A percentile compares a stretch with the other conserved stretches of the same genome.
phyloP scores from a whole-genome alignment of 1,140 invertebrate species.

The Danaus plexippus region DNA sequence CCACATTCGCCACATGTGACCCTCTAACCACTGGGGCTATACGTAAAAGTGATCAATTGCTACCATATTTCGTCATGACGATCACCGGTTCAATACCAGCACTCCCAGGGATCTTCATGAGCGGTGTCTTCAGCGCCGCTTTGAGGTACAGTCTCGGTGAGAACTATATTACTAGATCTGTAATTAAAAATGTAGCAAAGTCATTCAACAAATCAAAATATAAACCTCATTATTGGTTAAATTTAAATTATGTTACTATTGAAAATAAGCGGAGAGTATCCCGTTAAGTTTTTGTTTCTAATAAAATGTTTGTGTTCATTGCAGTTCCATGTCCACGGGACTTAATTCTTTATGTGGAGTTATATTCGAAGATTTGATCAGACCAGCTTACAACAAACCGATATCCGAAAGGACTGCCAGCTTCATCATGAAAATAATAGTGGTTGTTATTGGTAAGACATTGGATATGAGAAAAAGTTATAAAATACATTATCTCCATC shows the following conservation, averaged over 20 bases:
- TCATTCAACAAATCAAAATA: too few species aligned
- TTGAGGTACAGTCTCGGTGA: slow-evolving; percentile 70
- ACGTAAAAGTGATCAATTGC: slow-evolving; percentile 76
- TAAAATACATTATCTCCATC: slow-evolving; percentile 5
- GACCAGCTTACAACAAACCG: slow-evolving; percentile 75
- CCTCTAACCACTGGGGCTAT: slow-evolving; percentile 78
- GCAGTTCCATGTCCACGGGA: slow-evolving; percentile 85
- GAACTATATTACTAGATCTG: not conserved
- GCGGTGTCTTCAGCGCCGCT: slow-evolving; percentile 83
- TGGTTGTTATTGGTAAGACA: slow-evolving; percentile 72
- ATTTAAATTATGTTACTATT: too few species aligned
- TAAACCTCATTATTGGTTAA: too few species aligned
- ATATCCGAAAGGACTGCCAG: slow-evolving; percentile 76
- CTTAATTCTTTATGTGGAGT: slow-evolving; percentile 87
- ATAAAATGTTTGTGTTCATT: slow-evolving; percentile 15
- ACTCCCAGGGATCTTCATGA: slow-evolving; percentile 83
- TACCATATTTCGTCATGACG: slow-evolving; percentile 84
- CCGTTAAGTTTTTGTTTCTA: too few species aligned
- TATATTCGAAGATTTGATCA: slow-evolving; percentile 85
- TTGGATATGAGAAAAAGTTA: too few species aligned
- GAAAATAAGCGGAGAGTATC: too few species aligned
- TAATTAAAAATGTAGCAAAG: too few species aligned
- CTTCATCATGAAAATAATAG: slow-evolving; percentile 79
- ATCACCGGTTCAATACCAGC: slow-evolving; percentile 77
- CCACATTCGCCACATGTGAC: slow-evolving; percentile 83